Evolutionary conservation across 2,113 vertebrate genomes (phyloP).

Genomic region (Macroglossus sobrinus): DNA sequence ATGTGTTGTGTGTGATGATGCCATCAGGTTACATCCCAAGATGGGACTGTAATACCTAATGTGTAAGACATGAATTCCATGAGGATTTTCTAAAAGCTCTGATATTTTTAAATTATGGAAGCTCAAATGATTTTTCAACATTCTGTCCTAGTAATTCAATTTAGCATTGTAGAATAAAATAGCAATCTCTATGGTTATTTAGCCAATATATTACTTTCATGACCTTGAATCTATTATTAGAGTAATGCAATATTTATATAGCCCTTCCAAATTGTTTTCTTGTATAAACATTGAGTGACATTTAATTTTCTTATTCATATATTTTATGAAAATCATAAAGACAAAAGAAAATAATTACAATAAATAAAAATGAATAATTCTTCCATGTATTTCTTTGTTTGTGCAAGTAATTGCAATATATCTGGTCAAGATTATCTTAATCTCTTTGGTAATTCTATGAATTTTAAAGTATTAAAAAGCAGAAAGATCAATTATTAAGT

Average conservation of each 20-base stretch:
- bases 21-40: background rate
- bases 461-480: background rate
- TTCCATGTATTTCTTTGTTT: background rate
- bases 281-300: background rate
- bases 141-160: background rate
- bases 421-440: background rate
- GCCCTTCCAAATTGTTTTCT: background rate
- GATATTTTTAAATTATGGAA: conserved; percentile 13
- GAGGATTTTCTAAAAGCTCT: conserved; percentile 37
- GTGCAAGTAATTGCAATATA: background rate
- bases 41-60: background rate
- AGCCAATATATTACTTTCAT: conserved; percentile 8
- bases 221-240: conserved; percentile 47
- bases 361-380: background rate
- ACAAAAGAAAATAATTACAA: conserved; percentile 11
- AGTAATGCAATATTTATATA: background rate
- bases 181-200: background rate
- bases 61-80: background rate
- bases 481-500: background rate
- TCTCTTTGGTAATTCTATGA: background rate
- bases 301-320: conserved; percentile 26
- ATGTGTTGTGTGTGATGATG: background rate
- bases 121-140: background rate
- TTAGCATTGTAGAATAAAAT: conserved; percentile 10
- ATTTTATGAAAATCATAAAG: conserved; percentile 16